Base-by-base conservation (phyloP, 2,113 vertebrate genomes). In the Labeo rohita region DNA sequence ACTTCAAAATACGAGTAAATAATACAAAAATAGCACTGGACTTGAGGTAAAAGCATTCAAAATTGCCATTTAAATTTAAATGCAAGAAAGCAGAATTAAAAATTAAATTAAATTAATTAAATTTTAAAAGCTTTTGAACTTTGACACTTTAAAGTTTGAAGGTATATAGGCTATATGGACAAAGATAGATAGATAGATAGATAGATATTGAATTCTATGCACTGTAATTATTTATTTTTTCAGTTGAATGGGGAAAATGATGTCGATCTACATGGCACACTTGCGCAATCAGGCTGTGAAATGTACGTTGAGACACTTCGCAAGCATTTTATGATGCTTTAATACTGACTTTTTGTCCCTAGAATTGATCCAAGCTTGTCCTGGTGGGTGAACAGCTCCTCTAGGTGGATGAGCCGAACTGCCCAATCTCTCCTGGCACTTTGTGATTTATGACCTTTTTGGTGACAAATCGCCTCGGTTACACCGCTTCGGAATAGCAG, bases 401-500 rank as follows among this genome's bases (percentile, higher is more conserved):
- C 43, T 90, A 87, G 87, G 91, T 90, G 87, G 90, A 90, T 92
- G 89, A 80, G 77, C 82, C 89, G 76, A 89, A 85, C 85, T 82
- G 77, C 77, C 87, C 79, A 80, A 88, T 88, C 21, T 76, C 84
- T 84, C 89, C 87, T 85, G 79, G 80, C 86, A 80, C 87, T 88
- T 81, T 61, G 87, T 93, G 93, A 93, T 93, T 92, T 92, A 94
- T 94, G 93, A 89, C 88, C 90, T 91, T 92, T 90, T 88, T 80
- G 87, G 92, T 93, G 93, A 93, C 88, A 93, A 92, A 93, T 93
- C 88, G 84, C 93, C 89, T 75, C 76, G 18, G 66, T 88, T 90
- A 86, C 80, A 89, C 84, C 65, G 83, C 85, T 52, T 87, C 49
- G 85, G 84, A 89, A 86, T 63, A 80, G 72, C 77, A 49, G 85